Percentiles rank a stretch among this genome's conserved stretches.
Conservation (phyloP, 2,888 invertebrate genomes). For the Dichetophora obliterata region DNA sequence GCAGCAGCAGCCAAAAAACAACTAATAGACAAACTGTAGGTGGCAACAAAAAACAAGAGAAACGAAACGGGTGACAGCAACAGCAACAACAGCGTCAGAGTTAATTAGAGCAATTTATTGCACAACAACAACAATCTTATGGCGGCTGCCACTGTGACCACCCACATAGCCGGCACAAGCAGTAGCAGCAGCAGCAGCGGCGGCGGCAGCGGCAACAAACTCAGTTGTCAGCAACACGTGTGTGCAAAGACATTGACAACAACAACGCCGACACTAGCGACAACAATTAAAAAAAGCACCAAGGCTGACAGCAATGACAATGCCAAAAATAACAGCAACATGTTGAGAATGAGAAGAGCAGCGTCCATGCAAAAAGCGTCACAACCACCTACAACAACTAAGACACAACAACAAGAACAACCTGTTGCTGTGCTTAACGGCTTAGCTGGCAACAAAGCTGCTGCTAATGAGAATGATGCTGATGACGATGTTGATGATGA, state of each 20-base stretch:
- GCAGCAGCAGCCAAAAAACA: conserved; percentile 30
- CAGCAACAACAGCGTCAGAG: conserved; percentile 21
- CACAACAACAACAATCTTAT: conserved; percentile 45
- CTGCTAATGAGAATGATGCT: not conserved
- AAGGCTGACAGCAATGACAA: conserved; percentile 9
- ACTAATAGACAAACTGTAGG: conserved; percentile 1
- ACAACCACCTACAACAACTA: conserved; percentile 36
- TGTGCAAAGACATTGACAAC: conserved; percentile 1
- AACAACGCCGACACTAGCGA: conserved; percentile 29
- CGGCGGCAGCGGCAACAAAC: conserved; percentile 19
- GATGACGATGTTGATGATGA: not conserved
- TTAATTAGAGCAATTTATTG: conserved; percentile 37
- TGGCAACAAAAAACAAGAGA: not conserved
- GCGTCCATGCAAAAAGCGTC: conserved; percentile 33
- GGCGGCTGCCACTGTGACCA: conserved; percentile 58
- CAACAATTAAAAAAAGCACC: not conserved
- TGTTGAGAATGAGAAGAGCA: not conserved
- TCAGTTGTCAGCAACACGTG: conserved; percentile 28
- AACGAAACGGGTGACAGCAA: conserved; percentile 24
- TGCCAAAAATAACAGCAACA: not conserved
- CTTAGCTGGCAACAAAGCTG: conserved; percentile 6
- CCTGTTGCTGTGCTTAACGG: conserved; percentile 31
- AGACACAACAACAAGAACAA: conserved; percentile 24
- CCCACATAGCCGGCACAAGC: conserved; percentile 47
- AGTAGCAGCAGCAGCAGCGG: conserved; percentile 15